Evolutionary conservation across 2,797 vertebrate species (phyloP).

Genomic region (Corythornis leucogaster): DNA sequence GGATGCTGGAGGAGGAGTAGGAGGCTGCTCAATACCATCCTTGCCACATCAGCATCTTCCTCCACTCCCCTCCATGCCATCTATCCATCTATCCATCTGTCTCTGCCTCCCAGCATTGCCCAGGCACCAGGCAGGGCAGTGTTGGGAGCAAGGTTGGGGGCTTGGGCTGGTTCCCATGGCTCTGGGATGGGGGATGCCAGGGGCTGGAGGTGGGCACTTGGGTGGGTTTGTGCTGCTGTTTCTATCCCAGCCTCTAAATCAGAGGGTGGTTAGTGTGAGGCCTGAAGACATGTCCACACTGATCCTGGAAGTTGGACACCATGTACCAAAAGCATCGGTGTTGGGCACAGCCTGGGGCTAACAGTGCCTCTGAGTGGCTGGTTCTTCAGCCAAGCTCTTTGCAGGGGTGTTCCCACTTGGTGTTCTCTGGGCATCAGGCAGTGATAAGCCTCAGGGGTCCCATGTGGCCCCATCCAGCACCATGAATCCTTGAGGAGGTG

Average conservation of each 20-base stretch:
- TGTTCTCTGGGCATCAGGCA: neutral
- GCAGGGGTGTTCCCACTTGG: fast-evolving
- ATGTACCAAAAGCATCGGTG: neutral
- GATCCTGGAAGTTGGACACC: neutral
- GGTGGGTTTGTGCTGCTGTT: neutral
- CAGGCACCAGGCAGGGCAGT: neutral
- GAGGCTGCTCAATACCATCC: neutral
- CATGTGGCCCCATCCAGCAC: neutral
- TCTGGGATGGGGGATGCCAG: neutral
- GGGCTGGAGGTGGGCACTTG: neutral
- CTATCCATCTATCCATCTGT: neutral
- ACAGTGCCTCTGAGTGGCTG: neutral
- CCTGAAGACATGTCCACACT: neutral
- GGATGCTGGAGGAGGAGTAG: neutral
- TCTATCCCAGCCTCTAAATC: neutral
- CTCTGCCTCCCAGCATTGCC: neutral
- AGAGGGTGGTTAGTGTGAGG: neutral
- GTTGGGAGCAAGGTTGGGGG: neutral
- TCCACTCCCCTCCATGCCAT: neutral
- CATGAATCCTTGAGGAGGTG: neutral
- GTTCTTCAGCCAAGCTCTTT: neutral
- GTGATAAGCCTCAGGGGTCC: fast-evolving
- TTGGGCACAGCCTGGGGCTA: neutral
- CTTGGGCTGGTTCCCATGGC: fast-evolving
- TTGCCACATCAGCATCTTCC: neutral